Conservation (phyloP, 1,140 invertebrate species). For the Drosophila yakuba region DNA sequence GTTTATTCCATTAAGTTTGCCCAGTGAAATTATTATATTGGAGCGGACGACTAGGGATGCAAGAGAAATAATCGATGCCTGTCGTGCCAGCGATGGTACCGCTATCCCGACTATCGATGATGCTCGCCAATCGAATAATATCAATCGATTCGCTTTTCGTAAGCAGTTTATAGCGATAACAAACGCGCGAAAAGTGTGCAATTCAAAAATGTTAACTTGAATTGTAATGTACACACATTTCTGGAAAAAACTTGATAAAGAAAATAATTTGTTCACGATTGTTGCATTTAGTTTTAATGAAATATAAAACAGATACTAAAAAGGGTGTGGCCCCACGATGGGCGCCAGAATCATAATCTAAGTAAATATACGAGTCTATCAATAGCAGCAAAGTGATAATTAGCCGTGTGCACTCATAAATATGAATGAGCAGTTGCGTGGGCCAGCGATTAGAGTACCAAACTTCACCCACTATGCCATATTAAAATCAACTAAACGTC, state of each 20-base stretch:
- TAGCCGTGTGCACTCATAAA: slow-evolving; percentile 18
- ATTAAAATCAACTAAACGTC: slow-evolving; percentile 37
- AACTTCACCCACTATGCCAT: slow-evolving; percentile 7
- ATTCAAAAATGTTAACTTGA: no score
- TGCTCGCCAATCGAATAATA: neutral
- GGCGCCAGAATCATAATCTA: slow-evolving; percentile 1
- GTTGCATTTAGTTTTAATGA: no score
- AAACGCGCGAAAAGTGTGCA: no score
- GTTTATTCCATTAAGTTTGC: slow-evolving; percentile 1
- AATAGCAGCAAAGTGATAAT: slow-evolving; percentile 15
- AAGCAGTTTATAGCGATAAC: neutral
- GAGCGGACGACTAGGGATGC: slow-evolving; percentile 25
- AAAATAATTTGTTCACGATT: neutral
- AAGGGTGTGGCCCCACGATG: neutral
- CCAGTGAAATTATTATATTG: slow-evolving; percentile 27
- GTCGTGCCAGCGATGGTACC: neutral
- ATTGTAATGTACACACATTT: no score
- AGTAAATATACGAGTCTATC: neutral
- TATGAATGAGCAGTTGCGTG: slow-evolving; percentile 22
- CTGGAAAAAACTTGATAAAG: no score
- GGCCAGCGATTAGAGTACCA: slow-evolving; percentile 4
- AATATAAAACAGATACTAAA: no score
- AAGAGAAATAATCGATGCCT: slow-evolving; percentile 11
- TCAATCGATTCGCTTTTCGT: no score
- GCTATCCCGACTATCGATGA: slow-evolving; percentile 3